phyloP scores from a whole-genome alignment of 2,113 vertebrate species.

The Tragelaphus buxtoni region DNA sequence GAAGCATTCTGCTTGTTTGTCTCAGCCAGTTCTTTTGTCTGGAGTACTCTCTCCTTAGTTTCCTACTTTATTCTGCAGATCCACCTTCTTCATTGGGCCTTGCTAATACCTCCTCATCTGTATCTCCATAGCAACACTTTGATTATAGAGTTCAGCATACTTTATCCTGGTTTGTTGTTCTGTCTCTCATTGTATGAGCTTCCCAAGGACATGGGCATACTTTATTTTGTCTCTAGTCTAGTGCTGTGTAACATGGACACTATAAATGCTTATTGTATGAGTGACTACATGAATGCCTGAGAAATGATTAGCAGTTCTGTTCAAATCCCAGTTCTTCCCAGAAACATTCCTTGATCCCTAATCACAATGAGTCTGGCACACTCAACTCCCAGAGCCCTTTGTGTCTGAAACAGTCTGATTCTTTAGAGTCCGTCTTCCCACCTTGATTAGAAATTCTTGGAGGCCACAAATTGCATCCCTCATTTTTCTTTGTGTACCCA shows the following conservation, averaged over 20 bases:
- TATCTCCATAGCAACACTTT: slow-evolving; percentile 46
- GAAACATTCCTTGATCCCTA: slow-evolving; percentile 9
- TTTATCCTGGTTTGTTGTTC: slow-evolving; percentile 44
- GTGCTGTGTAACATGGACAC: not conserved
- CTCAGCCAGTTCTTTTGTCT: slow-evolving; percentile 3
- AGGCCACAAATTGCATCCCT: not conserved
- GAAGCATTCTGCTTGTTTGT: not conserved
- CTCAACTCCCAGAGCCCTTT: not conserved
- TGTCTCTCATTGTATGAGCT: slow-evolving; percentile 34
- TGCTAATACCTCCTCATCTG: not conserved
- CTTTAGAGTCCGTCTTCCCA: not conserved
- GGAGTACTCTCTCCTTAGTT: not conserved
- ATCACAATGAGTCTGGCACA: not conserved
- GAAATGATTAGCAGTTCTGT: not conserved
- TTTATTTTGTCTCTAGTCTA: slow-evolving; percentile 35
- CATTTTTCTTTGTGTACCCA: not conserved
- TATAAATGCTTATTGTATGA: slow-evolving; percentile 2
- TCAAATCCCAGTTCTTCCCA: slow-evolving; percentile 1
- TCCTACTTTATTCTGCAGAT: not conserved
- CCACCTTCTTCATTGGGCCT: not conserved
- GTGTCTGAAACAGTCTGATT: not conserved
- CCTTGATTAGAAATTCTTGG: slow-evolving; percentile 25
- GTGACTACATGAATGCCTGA: slow-evolving; percentile 5
- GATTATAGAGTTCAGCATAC: slow-evolving; percentile 25
- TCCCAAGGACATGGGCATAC: not conserved